These are phyloP conservation scores for Charanyca ferruginea DNA, from an alignment of 2,888 invertebrate species.

Conservation along the genomic window DNA sequence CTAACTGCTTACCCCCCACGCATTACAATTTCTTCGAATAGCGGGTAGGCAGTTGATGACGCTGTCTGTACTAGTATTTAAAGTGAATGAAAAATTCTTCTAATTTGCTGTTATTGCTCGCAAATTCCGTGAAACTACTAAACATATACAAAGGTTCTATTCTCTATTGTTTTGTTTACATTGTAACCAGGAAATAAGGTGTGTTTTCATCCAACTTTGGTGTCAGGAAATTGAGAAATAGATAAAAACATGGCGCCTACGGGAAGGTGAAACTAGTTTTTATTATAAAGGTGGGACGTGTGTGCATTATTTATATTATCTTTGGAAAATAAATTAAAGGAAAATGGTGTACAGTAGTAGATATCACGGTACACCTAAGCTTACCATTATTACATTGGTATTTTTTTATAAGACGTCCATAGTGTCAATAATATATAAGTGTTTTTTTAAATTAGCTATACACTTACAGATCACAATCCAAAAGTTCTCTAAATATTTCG, in stretches of 20 bases:
- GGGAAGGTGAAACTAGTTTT: slow-evolving; percentile 36
- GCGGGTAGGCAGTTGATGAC: too few relatives aligned
- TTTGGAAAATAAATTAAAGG: slow-evolving; percentile 36
- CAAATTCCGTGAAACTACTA: not conserved
- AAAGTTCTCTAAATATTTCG: too few relatives aligned
- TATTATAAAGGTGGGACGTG: slow-evolving; percentile 21
- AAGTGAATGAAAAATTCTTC: too few relatives aligned
- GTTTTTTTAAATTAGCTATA: too few relatives aligned
- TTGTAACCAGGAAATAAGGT: slow-evolving; percentile 42
- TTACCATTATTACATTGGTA: not conserved
- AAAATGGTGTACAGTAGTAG: slow-evolving; percentile 15
- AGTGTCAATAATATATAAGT: too few relatives aligned
- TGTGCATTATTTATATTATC: slow-evolving; percentile 31
- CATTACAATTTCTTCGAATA: too few relatives aligned
- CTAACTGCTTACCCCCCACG: too few relatives aligned
- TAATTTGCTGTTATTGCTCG: not conserved
- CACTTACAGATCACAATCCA: too few relatives aligned
- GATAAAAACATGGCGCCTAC: slow-evolving; percentile 34
- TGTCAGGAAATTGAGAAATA: slow-evolving; percentile 55
- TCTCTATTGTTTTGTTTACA: slow-evolving; percentile 53
- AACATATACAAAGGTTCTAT: not conserved
- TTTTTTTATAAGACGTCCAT: too few relatives aligned
- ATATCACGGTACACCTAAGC: slow-evolving; percentile 7
- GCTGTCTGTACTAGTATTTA: too few relatives aligned
- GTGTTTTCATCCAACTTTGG: slow-evolving; percentile 8